These are phyloP conservation scores for Pithys albifrons DNA, from an alignment of 2,113 vertebrate genomes.

Conservation along the genomic window DNA sequence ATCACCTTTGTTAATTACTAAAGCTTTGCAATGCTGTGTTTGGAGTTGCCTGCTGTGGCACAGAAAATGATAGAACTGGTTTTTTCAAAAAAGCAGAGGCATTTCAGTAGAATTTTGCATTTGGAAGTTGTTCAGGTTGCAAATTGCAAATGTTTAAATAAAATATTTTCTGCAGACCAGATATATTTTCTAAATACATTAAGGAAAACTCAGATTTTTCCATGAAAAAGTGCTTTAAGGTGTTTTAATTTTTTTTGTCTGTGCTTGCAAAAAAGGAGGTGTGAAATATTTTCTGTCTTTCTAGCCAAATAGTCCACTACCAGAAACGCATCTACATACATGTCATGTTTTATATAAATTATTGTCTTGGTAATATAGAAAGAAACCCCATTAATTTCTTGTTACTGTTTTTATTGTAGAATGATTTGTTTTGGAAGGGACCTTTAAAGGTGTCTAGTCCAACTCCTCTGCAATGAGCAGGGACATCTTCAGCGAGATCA, in stretches of 20 bases:
- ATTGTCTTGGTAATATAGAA: neutral
- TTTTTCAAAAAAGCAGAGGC: neutral
- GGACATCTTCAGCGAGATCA: neutral
- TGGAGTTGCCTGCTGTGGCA: neutral
- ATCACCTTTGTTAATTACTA: slow-evolving; percentile 7
- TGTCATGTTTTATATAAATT: neutral
- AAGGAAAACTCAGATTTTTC: neutral
- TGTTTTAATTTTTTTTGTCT: neutral
- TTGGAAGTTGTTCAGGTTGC: neutral
- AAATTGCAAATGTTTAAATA: neutral
- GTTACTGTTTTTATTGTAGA: neutral
- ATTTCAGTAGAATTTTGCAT: neutral
- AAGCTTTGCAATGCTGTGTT: neutral
- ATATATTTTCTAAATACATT: neutral
- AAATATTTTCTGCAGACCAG: neutral
- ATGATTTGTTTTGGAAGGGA: neutral
- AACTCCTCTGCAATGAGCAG: neutral
- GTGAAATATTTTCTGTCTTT: neutral
- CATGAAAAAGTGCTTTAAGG: neutral
- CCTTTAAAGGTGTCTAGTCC: neutral
- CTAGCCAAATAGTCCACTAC: neutral
- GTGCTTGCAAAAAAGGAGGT: neutral
- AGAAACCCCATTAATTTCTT: neutral
- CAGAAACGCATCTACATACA: neutral
- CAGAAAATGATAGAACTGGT: neutral